Conservation (phyloP, 64 coral and sea anemone genomes). For the Trachythela sp. region DNA sequence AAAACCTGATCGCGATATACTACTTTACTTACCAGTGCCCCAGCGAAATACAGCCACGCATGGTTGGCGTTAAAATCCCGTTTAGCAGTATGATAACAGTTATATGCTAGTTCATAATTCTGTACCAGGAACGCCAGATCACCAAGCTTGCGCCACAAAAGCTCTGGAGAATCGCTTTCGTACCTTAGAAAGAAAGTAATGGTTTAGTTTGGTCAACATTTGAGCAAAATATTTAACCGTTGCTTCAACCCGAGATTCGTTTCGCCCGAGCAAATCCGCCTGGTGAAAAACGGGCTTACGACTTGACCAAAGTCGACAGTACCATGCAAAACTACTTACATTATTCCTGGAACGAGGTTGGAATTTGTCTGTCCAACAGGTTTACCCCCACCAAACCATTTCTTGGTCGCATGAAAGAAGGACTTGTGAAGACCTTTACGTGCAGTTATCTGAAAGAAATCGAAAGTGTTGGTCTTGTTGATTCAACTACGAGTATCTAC, state of each 20-base stretch:
- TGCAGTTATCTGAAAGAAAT: constrained; percentile 56
- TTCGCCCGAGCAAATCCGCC: too few species aligned
- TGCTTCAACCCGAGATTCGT: too few species aligned
- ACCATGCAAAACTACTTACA: constrained; percentile 45
- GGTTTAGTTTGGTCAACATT: neutral
- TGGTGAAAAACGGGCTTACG: too few species aligned
- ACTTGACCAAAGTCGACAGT: neutral
- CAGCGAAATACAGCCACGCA: constrained; percentile 99
- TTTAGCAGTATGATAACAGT: constrained; percentile 88
- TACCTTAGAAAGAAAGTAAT: constrained; percentile 51
- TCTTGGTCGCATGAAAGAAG: constrained; percentile 84
- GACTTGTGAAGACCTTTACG: constrained; percentile 93
- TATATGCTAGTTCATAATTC: constrained; percentile 97
- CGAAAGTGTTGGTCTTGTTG: neutral
- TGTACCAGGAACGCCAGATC: constrained; percentile 97
- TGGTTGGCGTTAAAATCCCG: constrained; percentile 94
- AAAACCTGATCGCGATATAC: too few species aligned
- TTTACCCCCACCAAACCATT: constrained; percentile 96
- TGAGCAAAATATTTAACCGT: too few species aligned
- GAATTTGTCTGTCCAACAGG: constrained; percentile 78
- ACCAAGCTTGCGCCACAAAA: constrained; percentile 86
- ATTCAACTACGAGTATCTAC: too few species aligned
- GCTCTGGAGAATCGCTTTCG: constrained; percentile 69
- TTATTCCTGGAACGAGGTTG: constrained; percentile 92
- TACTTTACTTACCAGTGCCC: constrained; percentile 91